Evolutionary conservation across 2,797 vertebrate species (phyloP).

Genomic region (Geotrypetes seraphini): DNA sequence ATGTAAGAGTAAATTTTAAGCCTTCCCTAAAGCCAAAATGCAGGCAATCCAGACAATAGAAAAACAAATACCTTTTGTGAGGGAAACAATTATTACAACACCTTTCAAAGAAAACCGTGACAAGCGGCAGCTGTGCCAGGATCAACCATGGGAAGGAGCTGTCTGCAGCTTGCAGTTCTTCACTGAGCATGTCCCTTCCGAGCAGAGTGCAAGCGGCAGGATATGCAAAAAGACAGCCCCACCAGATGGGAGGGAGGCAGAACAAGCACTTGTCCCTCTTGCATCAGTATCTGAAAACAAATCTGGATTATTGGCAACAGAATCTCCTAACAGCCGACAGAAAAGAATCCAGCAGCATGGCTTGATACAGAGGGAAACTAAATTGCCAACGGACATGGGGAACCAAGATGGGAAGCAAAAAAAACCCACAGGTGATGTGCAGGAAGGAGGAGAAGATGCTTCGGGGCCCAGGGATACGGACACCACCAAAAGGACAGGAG

Average conservation of each 20-base stretch:
- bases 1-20: background rate
- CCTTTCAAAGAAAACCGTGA: slow-evolving; percentile 44
- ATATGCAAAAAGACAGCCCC: slow-evolving; percentile 62
- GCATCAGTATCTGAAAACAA: slow-evolving; percentile 49
- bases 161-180: slow-evolving; percentile 47
- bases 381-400: slow-evolving; percentile 70
- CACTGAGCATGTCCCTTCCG: slow-evolving; percentile 61
- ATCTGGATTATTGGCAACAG: slow-evolving; percentile 37
- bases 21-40: slow-evolving; percentile 33
- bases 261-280: slow-evolving; percentile 47
- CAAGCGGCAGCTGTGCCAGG: slow-evolving; percentile 26
- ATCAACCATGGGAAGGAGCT: slow-evolving; percentile 53
- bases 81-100: slow-evolving; percentile 58
- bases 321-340: slow-evolving; percentile 13
- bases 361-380: slow-evolving; percentile 56
- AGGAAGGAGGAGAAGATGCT: slow-evolving; percentile 66
- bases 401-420: slow-evolving; percentile 92
- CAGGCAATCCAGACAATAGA: slow-evolving; percentile 61
- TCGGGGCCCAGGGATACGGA: slow-evolving; percentile 69
- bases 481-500: slow-evolving; percentile 62
- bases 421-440: slow-evolving; percentile 68
- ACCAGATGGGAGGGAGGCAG: slow-evolving; percentile 45
- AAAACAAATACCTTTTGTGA: slow-evolving; percentile 57
- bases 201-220: slow-evolving; percentile 54
- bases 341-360: slow-evolving; percentile 46